Evolutionary conservation across 2,113 vertebrate genomes (phyloP), one percentile per base, ranked within the genome.

Genomic region (Scalopus aquaticus): DNA sequence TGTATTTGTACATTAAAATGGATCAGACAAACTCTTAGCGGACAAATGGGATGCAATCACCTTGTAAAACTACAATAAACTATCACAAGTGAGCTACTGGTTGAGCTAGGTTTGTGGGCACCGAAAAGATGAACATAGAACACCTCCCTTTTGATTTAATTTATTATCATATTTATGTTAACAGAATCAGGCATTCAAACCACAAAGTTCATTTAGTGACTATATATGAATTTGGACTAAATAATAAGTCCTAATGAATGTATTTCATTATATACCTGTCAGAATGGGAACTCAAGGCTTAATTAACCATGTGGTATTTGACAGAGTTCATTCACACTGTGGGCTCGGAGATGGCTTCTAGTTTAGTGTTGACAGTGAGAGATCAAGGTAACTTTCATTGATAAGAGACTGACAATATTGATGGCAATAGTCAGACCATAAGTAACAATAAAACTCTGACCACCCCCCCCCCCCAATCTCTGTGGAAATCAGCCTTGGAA

Each of bases 71-170:
- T 24, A 17, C 13, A 15, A 46, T 44, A 56, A 56, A 72, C 44
- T 20, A 42, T 9, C 3, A 10, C 8, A 19, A 24, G 30, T 6
- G 35, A 30, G 2, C 3, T 0, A 8, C 22, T 67, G 16, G 22
- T 5, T 20, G 35, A 80, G 2, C 26, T n/a, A 16, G 13, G 2
- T 49, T 78, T 32, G 7, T 49, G 58, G 35, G 6, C 19, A 4
- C 2, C 42, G 88, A 10, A 79, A 26, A 62, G 7, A 30, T 5
- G 16, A 62, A 15, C 11, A 60, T 9, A 69, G 17, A 49, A 16
- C 32, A 46, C 22, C 26, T 70, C 4, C 2, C 54, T 17, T 3
- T 35, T 2, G 0, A 1, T 65, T 11, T 62, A 37, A 60, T 78
- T 90, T 51, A 26, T 69, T 20, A 37, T 19, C 49, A 39, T 69